Conservation (phyloP, 2,797 vertebrate genomes). For the Enteromius fasciolatus region DNA sequence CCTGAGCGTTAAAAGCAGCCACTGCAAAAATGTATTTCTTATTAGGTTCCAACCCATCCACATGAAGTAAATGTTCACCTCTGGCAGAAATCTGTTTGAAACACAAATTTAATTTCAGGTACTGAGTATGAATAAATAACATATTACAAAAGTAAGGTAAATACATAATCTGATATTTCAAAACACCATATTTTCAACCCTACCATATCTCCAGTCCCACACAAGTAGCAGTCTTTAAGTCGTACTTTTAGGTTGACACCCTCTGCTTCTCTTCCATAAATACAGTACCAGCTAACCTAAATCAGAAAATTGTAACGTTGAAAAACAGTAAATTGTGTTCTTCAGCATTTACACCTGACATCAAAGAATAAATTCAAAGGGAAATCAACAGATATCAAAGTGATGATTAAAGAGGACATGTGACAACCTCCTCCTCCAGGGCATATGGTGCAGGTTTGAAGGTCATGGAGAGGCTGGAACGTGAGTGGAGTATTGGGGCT, state of each 20-base stretch:
- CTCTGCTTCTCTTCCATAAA: constrained; percentile 81
- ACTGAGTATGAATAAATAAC: neutral
- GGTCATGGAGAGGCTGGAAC: constrained; percentile 81
- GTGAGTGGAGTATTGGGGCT: constrained; percentile 84
- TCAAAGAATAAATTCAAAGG: neutral
- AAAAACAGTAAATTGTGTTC: neutral
- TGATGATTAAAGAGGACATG: neutral
- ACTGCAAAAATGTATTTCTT: constrained; percentile 93
- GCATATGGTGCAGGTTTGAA: constrained; percentile 85
- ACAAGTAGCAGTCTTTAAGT: constrained; percentile 83
- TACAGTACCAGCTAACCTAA: constrained; percentile 92
- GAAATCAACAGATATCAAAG: neutral
- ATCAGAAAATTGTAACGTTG: no score
- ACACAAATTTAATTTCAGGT: constrained; percentile 10
- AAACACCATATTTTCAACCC: neutral
- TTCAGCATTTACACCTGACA: neutral
- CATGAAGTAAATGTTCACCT: constrained; percentile 79
- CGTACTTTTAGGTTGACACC: constrained; percentile 84
- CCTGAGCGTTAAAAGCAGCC: constrained; percentile 86
- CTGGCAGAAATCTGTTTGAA: constrained; percentile 81
- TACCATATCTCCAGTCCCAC: constrained; percentile 88
- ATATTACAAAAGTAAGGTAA: neutral
- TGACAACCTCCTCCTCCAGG: constrained; percentile 78
- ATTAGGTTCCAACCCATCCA: constrained; percentile 85
- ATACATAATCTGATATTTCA: neutral